Base-by-base conservation (phyloP, 2,113 vertebrate species). In the Ptychochromis oligacanthus region DNA sequence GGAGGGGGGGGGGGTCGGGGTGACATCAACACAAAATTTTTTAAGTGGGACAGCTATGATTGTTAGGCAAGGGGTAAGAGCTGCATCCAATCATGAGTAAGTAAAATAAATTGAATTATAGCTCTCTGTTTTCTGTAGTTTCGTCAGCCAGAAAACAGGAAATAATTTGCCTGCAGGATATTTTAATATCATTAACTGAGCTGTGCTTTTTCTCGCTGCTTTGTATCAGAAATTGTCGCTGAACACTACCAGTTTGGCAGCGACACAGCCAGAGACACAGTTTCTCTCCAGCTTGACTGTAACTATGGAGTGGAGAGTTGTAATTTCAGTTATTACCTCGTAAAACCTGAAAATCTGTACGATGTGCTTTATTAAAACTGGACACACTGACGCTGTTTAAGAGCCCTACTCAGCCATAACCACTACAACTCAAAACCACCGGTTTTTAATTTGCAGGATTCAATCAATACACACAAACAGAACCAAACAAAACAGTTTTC, bases 1-100 rank as follows among this genome's bases (percentile, higher is more conserved):
- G 10, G 54, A 0, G 34, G 76, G 61, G 2, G 3, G 52, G 2
- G 13, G 24, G 40, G 3, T 8, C 2, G 15, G 2, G 31, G 11
- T 15, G 17, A 17, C 40, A 18, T 72, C 13, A 3, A 79, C 49
- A 67, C 24, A 22, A 67, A 76, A 34, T 13, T 14, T 31, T 49
- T 78, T 38, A 72, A 52, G 24, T 13, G 43, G 40, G 36, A 40
- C 36, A 5, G 9, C 18, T 36, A 5, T 17, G 52, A 40, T 52
- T 60, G 43, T 62, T 70, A 61, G 76, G 74, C 78, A 60, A 77
- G 57, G 55, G 87, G 80, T 31, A 14, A 88, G 77, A 87, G 59
- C 64, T 91, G 86, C 77, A 40, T 52, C 65, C 65, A 61, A 15
- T 54, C 22, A 43, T 46, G 34, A 62, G 56, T 52, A 13, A 72